phyloP scores from a whole-genome alignment of 2,797 vertebrate genomes.

The Moxostoma hubbsi region DNA sequence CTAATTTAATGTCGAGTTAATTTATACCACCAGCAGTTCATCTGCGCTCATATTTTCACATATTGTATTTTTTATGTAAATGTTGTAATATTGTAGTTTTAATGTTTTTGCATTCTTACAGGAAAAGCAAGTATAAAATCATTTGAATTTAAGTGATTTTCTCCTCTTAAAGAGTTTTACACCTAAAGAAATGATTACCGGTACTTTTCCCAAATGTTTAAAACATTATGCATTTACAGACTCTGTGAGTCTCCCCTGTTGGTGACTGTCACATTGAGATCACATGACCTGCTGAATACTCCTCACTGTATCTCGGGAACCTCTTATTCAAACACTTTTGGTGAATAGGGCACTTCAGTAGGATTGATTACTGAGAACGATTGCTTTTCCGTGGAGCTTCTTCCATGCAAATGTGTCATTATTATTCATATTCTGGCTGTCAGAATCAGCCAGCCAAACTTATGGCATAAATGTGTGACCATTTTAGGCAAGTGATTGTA shows the following conservation, averaged over 20 bases:
- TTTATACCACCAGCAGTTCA: conserved; percentile 63
- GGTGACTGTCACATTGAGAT: not conserved
- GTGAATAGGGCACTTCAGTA: too few relatives aligned
- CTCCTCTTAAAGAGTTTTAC: conserved; percentile 24
- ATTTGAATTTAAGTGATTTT: conserved; percentile 36
- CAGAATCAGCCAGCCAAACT: not conserved
- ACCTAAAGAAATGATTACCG: conserved; percentile 26
- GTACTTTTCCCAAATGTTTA: conserved; percentile 6
- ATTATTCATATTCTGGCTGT: too few relatives aligned
- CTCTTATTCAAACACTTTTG: too few relatives aligned
- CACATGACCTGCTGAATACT: not conserved
- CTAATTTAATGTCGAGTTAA: conserved; percentile 58
- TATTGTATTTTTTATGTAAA: conserved; percentile 61
- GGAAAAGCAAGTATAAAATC: conserved; percentile 54
- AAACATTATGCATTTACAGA: too few relatives aligned
- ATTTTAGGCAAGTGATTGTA: conserved; percentile 1
- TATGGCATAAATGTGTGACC: conserved; percentile 8
- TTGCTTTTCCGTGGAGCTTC: too few relatives aligned
- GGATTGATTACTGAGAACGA: too few relatives aligned
- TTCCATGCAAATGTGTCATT: too few relatives aligned
- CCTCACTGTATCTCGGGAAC: too few relatives aligned
- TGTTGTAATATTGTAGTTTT: conserved; percentile 55
- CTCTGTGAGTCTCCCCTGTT: not conserved
- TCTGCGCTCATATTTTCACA: conserved; percentile 43
- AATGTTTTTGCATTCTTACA: conserved; percentile 50